Evolutionary conservation across 1,140 invertebrate species (phyloP).

Genomic region (Atta cephalotes): DNA sequence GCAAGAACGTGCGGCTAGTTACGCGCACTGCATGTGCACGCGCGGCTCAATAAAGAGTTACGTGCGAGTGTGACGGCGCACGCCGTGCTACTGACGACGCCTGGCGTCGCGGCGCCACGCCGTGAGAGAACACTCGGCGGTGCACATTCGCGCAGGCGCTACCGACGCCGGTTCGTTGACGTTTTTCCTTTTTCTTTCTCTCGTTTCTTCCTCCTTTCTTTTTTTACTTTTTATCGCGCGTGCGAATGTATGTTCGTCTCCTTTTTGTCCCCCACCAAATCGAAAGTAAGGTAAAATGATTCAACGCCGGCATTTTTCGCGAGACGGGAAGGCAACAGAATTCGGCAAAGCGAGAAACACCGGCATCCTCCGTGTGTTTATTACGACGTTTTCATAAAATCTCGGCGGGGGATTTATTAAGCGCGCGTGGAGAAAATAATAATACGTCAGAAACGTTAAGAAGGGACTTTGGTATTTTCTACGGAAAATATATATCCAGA

Average conservation of each 20-base stretch:
- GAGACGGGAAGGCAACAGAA: conserved; percentile 21
- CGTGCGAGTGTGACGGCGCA: conserved; percentile 85
- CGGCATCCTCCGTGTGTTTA: conserved; percentile 48
- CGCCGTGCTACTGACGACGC: conserved; percentile 85
- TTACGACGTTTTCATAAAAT: conserved; percentile 61
- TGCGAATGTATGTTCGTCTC: background rate
- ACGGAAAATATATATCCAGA: background rate
- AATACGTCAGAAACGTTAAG: conserved; percentile 45
- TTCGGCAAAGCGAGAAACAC: conserved; percentile 51
- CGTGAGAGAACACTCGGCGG: conserved; percentile 65
- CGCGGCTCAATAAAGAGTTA: conserved; percentile 70
- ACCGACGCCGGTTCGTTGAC: conserved; percentile 54
- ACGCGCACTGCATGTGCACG: conserved; percentile 68
- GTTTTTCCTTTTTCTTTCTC: conserved; percentile 58
- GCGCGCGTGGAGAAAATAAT: conserved; percentile 54
- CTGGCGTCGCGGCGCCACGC: conserved; percentile 79
- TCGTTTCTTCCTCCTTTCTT: background rate
- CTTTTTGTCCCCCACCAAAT: background rate
- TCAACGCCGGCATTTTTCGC: conserved; percentile 47
- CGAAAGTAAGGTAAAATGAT: conserved; percentile 61
- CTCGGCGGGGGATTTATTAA: conserved; percentile 51
- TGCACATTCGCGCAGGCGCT: conserved; percentile 80
- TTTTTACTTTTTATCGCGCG: conserved; percentile 33
- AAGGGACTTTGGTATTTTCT: background rate
- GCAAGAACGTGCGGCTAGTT: conserved; percentile 48